phyloP scores from a whole-genome alignment of 2,113 vertebrate species.

The Pseudonaja textilis region DNA sequence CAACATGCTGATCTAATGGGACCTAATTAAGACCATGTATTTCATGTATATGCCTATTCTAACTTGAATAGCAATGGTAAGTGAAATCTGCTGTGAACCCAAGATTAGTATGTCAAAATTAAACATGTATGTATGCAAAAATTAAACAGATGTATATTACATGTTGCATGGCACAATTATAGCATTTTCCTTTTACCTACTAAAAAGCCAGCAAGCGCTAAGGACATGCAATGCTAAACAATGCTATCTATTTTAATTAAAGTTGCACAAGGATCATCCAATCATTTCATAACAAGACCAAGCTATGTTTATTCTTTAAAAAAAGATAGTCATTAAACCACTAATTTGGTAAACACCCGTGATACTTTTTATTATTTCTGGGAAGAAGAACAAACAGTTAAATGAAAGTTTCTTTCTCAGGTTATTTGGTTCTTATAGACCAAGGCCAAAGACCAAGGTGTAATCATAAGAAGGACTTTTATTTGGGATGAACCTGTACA shows the following conservation, averaged over 20 bases:
- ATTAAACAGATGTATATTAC: not conserved
- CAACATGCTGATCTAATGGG: conserved; percentile 29
- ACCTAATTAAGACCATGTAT: conserved; percentile 49
- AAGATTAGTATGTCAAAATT: not conserved
- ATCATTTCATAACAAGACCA: not conserved
- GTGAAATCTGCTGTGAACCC: conserved; percentile 19
- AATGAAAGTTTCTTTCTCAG: not conserved
- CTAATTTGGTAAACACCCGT: not conserved
- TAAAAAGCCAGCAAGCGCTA: conserved; percentile 8
- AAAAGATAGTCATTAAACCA: not conserved
- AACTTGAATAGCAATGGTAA: conserved; percentile 19
- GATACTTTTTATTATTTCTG: not conserved
- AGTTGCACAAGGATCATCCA: not conserved
- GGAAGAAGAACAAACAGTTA: not conserved
- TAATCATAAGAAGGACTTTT: not conserved
- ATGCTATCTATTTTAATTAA: not conserved
- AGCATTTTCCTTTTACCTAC: not conserved
- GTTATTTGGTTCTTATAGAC: not conserved
- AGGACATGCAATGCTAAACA: not conserved
- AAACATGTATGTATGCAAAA: fast-evolving
- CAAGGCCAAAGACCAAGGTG: not conserved
- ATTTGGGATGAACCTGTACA: not conserved
- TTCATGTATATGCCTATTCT: conserved; percentile 16
- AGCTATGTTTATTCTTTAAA: not conserved
- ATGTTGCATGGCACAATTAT: not conserved